phyloP scores from a whole-genome alignment of 2,113 vertebrate genomes.

The Naja naja region DNA sequence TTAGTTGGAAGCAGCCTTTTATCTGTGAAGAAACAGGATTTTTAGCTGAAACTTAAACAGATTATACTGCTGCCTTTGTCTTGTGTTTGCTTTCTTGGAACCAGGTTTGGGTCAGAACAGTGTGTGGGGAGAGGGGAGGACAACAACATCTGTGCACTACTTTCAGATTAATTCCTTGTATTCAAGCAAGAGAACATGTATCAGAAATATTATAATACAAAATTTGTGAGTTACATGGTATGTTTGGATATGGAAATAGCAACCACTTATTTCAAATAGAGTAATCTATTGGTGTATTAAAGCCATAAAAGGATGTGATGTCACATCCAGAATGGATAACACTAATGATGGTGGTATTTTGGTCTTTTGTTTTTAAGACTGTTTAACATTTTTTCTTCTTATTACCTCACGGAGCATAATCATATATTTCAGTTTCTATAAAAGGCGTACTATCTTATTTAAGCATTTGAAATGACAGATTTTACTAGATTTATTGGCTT shows the following conservation, averaged over 20 bases:
- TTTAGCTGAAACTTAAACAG: too few relatives aligned
- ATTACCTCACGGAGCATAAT: not conserved
- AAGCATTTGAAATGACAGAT: not conserved
- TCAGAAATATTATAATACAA: not conserved
- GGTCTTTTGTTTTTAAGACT: not conserved
- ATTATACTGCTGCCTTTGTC: too few relatives aligned
- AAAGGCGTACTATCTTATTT: not conserved
- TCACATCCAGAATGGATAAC: not conserved
- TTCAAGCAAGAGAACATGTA: not conserved
- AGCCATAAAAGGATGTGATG: not conserved
- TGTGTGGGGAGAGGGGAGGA: too few relatives aligned
- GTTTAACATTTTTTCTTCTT: not conserved
- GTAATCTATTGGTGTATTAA: not conserved
- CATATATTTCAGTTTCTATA: not conserved
- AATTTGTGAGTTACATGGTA: not conserved
- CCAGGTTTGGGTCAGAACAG: too few relatives aligned
- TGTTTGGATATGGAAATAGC: not conserved
- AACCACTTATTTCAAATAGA: not conserved
- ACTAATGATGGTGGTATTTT: not conserved
- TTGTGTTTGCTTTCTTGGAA: too few relatives aligned
- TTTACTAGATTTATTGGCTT: not conserved
- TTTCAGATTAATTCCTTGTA: not conserved
- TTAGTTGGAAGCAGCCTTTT: too few relatives aligned
- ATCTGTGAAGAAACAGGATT: too few relatives aligned
- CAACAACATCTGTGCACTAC: not conserved